Base-by-base conservation (phyloP, 2,888 invertebrate species). In the Torymus tubicola region DNA sequence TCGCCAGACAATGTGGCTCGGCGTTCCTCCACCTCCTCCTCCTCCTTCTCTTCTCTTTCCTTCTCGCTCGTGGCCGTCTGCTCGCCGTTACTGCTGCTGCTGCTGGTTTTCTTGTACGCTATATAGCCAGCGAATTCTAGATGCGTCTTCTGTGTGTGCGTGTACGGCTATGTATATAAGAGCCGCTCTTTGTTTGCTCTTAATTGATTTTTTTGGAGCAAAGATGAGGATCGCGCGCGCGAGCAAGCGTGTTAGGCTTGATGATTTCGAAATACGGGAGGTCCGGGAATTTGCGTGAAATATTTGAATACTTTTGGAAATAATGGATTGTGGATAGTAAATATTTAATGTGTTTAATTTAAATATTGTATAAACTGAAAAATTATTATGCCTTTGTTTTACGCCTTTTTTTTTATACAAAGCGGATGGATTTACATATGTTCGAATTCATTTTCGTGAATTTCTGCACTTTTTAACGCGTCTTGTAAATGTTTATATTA, bases 1-100 rank as follows among this genome's bases (percentile, higher is more conserved):
- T 88, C 87, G 88, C 85, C 87, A 89, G 89, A 89, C 89, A 89
- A 89, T 89, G 87, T 88, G 89, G 87, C 89, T 31, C 31, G 87
- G 85, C 85, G 83, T 82, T 84, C 82, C 84, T 81, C 72, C 75
- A 72, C 71, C 84, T 83, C 76, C 83, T 75, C 81, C 75, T 61
- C 61, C 71, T 42, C 58, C 57, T 14, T 18, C 53, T 52, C 63
- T 18, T 68, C 58, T 58, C 11, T 14, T 18, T 57, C 69, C 21
- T 31, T 10, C 11, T 31, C 21, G 50, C 79, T 74, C 65, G 14
- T 69, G 50, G 55, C 65, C 70, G 60, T n/a, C 55, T 63, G n/a
- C 55, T 42, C 21, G 58, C 65, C 50, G 73, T 42, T 74, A 65
- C 58, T 58, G 61, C 67, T 65, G 76, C 69, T 57, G 71, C 68